Base-by-base conservation (phyloP, 2,113 vertebrate genomes). In the Aphelocoma coerulescens region DNA sequence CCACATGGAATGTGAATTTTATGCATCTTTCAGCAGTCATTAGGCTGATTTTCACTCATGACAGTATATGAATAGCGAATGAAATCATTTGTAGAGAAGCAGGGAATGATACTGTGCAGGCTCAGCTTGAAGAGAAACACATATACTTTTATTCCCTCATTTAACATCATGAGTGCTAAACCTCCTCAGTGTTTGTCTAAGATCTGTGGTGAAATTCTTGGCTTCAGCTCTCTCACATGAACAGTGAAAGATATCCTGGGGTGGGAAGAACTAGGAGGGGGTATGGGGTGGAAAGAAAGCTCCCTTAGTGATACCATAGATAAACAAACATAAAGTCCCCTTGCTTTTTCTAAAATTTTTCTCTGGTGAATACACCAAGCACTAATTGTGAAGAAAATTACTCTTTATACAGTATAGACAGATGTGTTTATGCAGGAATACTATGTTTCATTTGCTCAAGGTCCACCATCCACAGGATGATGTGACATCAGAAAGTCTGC, bases 321-420 rank as follows among this genome's bases (percentile, higher is more conserved):
- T 12, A 85, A 15, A 58, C 9, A 79, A 94, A 54, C 68, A 20
- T 44, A 11, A 76, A 75, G 35, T 69, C 92, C 71, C 46, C 52
- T 82, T 85, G 74, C 86, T 97, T 30, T 87, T 95, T 96, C 81
- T 65, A 83, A 71, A 78, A 33, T 66, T 79, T n/a, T 51, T 82
- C 46, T 67, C 90, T 85, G 57, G 48, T 83, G 41, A 23, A 30
- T 82, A 35, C 9, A 7, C 7, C 73, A 95, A 65, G 43, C 37
- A 49, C 62, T 95, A 96, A 94, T 93, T 97, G 49, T 69, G 86
- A 32, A 93, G 79, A 94, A 91, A 97, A 85, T 48, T 74, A 35
- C 59, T 69, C 97, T 93, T 94, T 92, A 33, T 83, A 3, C 28
- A 65, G 9, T 65, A 69, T 41, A 21, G 58, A 61, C 66, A 71